A percentile compares a stretch with the other conserved stretches of the same genome.
phyloP scores from a whole-genome alignment of 2,888 invertebrate genomes.

The Physocephala rufipes region DNA sequence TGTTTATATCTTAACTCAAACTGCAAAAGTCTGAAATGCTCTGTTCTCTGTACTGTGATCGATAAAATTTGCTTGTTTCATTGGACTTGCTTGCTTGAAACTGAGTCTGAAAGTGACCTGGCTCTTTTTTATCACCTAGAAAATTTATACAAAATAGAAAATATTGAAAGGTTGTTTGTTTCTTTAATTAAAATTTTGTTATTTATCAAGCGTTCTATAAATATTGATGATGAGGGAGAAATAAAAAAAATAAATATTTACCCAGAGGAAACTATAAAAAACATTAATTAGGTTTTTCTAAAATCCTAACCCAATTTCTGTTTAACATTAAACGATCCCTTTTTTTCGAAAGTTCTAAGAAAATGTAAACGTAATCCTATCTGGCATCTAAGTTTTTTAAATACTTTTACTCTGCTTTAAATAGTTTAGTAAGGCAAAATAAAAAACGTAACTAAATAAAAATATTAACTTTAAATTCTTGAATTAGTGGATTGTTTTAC shows the following conservation, averaged over 20 bases:
- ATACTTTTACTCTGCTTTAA: not conserved
- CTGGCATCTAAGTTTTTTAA: not conserved
- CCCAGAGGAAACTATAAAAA: conserved; percentile 31
- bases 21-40: conserved; percentile 21
- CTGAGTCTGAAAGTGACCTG: conserved; percentile 53
- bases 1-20: conserved; percentile 25
- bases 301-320: conserved; percentile 24
- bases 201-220: conserved; percentile 39
- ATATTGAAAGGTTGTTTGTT: conserved; percentile 49
- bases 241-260: conserved; percentile 23
- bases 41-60: conserved; percentile 41
- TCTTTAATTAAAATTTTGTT: conserved; percentile 45
- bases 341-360: not conserved
- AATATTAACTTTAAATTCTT: not conserved
- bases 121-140: conserved; percentile 62
- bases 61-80: conserved; percentile 49
- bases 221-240: conserved; percentile 14
- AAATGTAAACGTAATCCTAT: not conserved
- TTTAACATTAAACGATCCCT: not conserved
- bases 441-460: not conserved
- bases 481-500: conserved; percentile 1
- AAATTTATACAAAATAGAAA: conserved; percentile 61
- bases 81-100: conserved; percentile 56
- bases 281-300: conserved; percentile 35
- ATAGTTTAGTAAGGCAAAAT: not conserved